These are phyloP conservation scores for Cuniculus paca DNA, from an alignment of 2,797 vertebrate species.

Conservation along the genomic window DNA sequence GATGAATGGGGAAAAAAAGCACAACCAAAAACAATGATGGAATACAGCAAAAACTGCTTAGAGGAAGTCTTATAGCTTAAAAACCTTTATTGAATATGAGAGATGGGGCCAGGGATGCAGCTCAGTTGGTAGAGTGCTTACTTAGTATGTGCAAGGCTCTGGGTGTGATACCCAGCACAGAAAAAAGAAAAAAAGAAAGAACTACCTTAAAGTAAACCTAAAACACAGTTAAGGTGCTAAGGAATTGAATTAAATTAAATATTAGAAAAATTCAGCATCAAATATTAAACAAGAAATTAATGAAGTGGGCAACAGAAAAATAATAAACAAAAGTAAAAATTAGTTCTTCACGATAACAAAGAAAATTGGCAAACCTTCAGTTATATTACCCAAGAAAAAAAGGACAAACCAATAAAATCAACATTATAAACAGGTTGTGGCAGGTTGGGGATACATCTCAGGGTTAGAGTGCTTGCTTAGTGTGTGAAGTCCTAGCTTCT, in stretches of 20 bases:
- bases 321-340: background rate
- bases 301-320: background rate
- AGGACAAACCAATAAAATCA: background rate
- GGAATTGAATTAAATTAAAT: background rate
- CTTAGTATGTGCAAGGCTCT: background rate
- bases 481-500: background rate
- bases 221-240: background rate
- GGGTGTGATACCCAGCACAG: background rate
- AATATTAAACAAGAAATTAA: slow-evolving; percentile 4
- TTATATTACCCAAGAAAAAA: background rate
- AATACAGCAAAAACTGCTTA: slow-evolving; percentile 17
- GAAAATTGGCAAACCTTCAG: background rate
- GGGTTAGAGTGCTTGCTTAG: background rate
- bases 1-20: background rate
- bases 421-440: background rate
- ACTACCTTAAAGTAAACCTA: background rate
- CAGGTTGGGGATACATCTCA: background rate
- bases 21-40: background rate
- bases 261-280: background rate
- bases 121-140: background rate
- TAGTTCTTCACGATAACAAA: background rate
- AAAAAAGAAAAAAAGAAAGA: background rate
- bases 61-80: background rate
- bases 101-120: background rate
- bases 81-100: background rate